Evolutionary conservation across 2,113 vertebrate genomes (phyloP).

Genomic region (Empidonax traillii): DNA sequence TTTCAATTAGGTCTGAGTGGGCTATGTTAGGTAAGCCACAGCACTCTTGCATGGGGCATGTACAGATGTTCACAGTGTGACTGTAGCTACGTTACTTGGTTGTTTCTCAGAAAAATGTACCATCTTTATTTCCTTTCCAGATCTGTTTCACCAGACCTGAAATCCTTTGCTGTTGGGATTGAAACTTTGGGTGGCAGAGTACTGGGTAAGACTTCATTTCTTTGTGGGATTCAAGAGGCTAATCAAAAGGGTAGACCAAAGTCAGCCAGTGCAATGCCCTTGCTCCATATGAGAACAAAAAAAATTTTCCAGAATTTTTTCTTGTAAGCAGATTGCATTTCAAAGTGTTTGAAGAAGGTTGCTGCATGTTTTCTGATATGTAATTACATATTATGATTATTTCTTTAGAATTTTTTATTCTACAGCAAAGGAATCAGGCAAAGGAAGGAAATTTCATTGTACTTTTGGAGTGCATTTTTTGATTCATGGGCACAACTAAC

Average conservation of each 20-base stretch:
- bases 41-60: fast-evolving
- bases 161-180: constrained; percentile 85
- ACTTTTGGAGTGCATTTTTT: neutral
- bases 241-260: neutral
- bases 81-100: neutral
- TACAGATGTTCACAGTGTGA: neutral
- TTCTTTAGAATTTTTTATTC: neutral
- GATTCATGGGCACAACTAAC: fast-evolving
- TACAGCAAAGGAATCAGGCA: neutral
- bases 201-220: constrained; percentile 72
- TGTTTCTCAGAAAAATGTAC: neutral
- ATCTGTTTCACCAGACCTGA: constrained; percentile 83
- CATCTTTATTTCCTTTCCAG: constrained; percentile 53
- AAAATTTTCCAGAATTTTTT: neutral
- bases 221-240: neutral
- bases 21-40: neutral
- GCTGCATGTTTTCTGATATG: neutral
- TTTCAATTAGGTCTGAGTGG: neutral
- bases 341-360: neutral
- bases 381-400: neutral
- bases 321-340: neutral
- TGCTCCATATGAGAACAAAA: neutral
- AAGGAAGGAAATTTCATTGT: neutral
- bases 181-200: constrained; percentile 79
- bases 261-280: neutral